These are phyloP conservation scores for Coregonus ussuriensis DNA, from an alignment of 2,797 vertebrate genomes.

Conservation along the genomic window DNA sequence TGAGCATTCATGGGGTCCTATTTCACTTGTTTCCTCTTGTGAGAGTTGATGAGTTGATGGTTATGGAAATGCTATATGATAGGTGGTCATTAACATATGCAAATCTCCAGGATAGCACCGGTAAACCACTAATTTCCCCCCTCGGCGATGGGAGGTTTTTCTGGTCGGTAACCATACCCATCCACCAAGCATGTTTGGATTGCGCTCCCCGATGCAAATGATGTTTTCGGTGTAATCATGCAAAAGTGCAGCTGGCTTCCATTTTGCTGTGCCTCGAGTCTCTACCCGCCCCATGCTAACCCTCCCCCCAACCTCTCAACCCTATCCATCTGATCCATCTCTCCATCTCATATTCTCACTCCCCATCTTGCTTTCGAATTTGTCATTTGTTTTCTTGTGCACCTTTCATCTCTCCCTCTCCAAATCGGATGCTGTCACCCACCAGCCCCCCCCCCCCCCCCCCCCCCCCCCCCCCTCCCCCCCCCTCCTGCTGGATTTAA, in stretches of 20 bases:
- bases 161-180: slow-evolving; percentile 46
- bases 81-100: slow-evolving; percentile 66
- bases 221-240: slow-evolving; percentile 71
- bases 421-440: slow-evolving; percentile 50
- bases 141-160: slow-evolving; percentile 21
- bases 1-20: slow-evolving; percentile 58
- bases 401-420: not conserved
- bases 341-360: not conserved
- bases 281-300: not conserved
- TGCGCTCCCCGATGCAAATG: slow-evolving; percentile 72
- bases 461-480: slow-evolving; percentile 51
- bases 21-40: slow-evolving; percentile 56
- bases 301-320: not conserved
- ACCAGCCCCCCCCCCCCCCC: slow-evolving; percentile 49
- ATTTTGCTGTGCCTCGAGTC: slow-evolving; percentile 49
- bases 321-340: not conserved
- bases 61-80: slow-evolving; percentile 61
- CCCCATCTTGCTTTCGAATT: slow-evolving; percentile 13
- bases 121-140: slow-evolving; percentile 56
- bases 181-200: slow-evolving; percentile 61
- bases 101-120: slow-evolving; percentile 57
- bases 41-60: slow-evolving; percentile 39
- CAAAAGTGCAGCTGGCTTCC: slow-evolving; percentile 72
- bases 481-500: slow-evolving; percentile 60
- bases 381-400: slow-evolving; percentile 3